Evolutionary conservation across 2,113 vertebrate species (phyloP).

Genomic region (Oncorhynchus kisutch): DNA sequence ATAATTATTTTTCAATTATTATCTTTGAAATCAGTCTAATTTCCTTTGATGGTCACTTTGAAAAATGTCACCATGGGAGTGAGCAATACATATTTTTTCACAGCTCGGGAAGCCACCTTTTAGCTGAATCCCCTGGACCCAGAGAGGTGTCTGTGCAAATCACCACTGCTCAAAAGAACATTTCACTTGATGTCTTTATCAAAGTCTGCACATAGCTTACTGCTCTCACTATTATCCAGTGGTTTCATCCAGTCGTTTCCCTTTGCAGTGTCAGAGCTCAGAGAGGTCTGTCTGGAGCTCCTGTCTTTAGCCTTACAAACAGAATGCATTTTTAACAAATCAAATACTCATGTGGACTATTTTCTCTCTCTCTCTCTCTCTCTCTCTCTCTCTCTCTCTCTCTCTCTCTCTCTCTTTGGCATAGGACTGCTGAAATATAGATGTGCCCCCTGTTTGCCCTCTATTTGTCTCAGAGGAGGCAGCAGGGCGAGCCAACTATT

Average conservation of each 20-base stretch:
- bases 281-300: constrained; percentile 27
- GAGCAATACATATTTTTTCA: too few relatives aligned
- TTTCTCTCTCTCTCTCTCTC: not conserved
- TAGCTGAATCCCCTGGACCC: too few relatives aligned
- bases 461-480: constrained; percentile 40
- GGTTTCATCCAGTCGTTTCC: not conserved
- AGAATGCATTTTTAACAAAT: constrained; percentile 60
- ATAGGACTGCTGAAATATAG: constrained; percentile 66
- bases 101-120: too few relatives aligned
- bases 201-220: not conserved
- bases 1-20: too few relatives aligned
- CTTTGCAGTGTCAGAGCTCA: constrained; percentile 18
- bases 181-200: not conserved
- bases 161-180: too few relatives aligned
- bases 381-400: too few relatives aligned
- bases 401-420: not conserved
- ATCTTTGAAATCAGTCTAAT: too few relatives aligned
- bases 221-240: not conserved
- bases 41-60: too few relatives aligned
- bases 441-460: constrained; percentile 59
- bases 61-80: too few relatives aligned
- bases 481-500: constrained; percentile 17
- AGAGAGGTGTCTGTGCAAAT: too few relatives aligned
- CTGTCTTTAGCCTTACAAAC: constrained; percentile 42
- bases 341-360: constrained; percentile 36